These are phyloP conservation scores for Drosophila ambigua DNA, from an alignment of 1,140 invertebrate species.

Conservation along the genomic window DNA sequence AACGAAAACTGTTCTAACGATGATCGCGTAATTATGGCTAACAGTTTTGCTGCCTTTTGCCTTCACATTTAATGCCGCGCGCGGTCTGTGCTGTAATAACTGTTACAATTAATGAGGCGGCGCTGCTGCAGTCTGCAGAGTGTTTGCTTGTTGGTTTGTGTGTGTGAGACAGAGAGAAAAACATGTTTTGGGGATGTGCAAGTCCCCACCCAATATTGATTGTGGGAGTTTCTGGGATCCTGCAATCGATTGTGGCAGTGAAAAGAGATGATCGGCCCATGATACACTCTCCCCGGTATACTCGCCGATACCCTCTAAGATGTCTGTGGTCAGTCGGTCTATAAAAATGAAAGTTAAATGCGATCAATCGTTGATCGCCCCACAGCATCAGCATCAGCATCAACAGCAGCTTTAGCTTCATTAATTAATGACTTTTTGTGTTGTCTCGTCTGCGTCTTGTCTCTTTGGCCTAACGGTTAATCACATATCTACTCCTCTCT, in stretches of 20 bases:
- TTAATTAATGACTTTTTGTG: conserved; percentile 63
- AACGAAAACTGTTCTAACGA: conserved; percentile 80
- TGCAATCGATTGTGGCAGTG: too few relatives aligned
- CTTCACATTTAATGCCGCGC: conserved; percentile 24
- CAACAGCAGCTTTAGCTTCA: conserved; percentile 4
- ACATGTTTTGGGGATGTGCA: too few relatives aligned
- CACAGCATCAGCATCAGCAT: conserved; percentile 17
- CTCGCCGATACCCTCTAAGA: conserved; percentile 17
- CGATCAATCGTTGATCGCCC: conserved; percentile 45
- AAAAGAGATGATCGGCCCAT: too few relatives aligned
- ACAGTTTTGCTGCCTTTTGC: conserved; percentile 49
- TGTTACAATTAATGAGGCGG: conserved; percentile 76
- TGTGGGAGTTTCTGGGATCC: too few relatives aligned
- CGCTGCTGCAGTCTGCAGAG: neutral
- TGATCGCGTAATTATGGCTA: conserved; percentile 69
- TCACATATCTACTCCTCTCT: neutral
- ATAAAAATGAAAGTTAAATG: conserved; percentile 64
- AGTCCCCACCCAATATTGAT: too few relatives aligned
- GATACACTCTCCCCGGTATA: neutral
- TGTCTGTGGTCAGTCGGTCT: conserved; percentile 18
- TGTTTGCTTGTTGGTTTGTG: too few relatives aligned
- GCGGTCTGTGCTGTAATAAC: conserved; percentile 68
- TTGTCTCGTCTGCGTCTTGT: conserved; percentile 21
- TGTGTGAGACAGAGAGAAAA: too few relatives aligned
- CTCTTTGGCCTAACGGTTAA: conserved; percentile 33